Conservation (phyloP, 2,113 vertebrate genomes). For the Nestor notabilis region DNA sequence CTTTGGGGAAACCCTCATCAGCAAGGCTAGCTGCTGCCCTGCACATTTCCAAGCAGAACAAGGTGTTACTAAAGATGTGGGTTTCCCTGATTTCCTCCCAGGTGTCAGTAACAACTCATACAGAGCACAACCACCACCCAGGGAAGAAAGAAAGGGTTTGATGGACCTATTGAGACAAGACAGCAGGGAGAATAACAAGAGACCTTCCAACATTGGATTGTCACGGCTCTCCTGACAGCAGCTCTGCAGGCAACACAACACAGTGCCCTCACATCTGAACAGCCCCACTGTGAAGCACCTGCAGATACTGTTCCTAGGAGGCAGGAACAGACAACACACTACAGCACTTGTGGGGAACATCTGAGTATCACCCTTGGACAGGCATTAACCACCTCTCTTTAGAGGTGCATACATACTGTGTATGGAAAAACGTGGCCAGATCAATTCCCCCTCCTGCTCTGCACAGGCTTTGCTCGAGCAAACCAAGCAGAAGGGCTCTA, state of each 20-base stretch:
- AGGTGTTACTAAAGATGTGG: background rate
- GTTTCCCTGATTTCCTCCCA: background rate
- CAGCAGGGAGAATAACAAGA: background rate
- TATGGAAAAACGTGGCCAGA: rapidly evolving
- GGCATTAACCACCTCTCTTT: background rate
- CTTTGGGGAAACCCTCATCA: background rate
- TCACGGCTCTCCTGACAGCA: background rate
- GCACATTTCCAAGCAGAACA: background rate
- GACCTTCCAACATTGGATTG: rapidly evolving
- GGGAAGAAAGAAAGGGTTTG: background rate
- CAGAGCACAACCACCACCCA: background rate
- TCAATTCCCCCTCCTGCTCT: background rate
- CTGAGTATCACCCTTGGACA: background rate
- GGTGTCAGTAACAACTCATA: background rate
- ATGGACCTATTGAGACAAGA: background rate
- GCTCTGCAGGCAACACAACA: background rate
- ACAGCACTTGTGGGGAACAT: background rate
- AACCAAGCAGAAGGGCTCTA: background rate
- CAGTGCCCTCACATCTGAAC: background rate
- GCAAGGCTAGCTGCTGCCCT: background rate
- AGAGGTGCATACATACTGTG: rapidly evolving
- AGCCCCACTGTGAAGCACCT: background rate
- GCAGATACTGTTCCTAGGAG: background rate
- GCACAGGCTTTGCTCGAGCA: background rate
- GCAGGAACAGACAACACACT: background rate